Evolutionary conservation across 1,140 invertebrate species (phyloP).

Genomic region (Bemisia tabaci): DNA sequence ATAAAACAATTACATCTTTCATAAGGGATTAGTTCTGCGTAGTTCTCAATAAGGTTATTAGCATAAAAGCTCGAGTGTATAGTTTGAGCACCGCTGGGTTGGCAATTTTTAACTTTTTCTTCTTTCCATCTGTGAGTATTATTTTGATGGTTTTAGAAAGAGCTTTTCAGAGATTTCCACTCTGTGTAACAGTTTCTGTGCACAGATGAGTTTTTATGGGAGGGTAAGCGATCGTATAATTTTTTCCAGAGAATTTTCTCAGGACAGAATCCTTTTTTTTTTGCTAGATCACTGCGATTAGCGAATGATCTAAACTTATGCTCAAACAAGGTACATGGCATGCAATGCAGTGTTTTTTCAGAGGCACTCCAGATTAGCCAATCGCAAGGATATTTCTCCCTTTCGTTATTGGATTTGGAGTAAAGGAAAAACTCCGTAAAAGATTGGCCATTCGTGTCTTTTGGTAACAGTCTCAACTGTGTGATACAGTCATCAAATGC

Average conservation of each 20-base stretch:
- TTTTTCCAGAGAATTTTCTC: too few relatives aligned
- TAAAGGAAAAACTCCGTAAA: constrained; percentile 9
- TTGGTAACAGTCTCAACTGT: too few relatives aligned
- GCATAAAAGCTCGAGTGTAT: too few relatives aligned
- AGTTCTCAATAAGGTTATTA: too few relatives aligned
- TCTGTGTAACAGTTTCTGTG: constrained; percentile 4
- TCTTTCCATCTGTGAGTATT: constrained; percentile 9
- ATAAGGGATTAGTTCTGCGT: too few relatives aligned
- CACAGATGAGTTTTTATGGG: neutral
- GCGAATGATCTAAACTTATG: neutral
- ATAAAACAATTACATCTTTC: too few relatives aligned
- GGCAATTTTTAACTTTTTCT: constrained; percentile 15
- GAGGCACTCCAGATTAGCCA: constrained; percentile 6
- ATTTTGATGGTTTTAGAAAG: neutral
- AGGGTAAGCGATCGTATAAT: constrained; percentile 1
- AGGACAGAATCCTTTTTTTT: constrained; percentile 4
- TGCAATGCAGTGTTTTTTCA: constrained; percentile 4
- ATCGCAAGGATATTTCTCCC: constrained; percentile 8
- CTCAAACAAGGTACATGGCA: constrained; percentile 1
- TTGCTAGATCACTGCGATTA: neutral
- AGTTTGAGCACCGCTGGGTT: too few relatives aligned
- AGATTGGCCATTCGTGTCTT: neutral
- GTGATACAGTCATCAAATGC: too few relatives aligned
- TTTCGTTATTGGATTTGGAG: constrained; percentile 5
- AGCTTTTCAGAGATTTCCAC: constrained; percentile 5